Conservation (phyloP, 2,888 invertebrate genomes). For the Balanococcus diminutus region DNA sequence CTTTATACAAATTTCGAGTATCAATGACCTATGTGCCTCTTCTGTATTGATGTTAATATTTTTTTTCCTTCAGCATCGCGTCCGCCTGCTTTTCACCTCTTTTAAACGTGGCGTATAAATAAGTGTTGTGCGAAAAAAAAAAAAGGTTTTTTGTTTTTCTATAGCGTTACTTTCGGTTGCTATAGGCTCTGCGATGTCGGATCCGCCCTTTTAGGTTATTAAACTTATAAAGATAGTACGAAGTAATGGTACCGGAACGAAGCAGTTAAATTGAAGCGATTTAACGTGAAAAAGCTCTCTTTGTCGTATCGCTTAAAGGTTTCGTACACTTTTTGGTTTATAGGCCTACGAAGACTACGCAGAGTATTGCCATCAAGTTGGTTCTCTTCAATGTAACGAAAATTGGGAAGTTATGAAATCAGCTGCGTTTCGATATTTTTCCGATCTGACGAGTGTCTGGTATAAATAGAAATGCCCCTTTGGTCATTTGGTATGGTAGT, state of each 20-base stretch:
- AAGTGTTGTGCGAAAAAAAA: neutral
- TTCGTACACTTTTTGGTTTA: no score
- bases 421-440: no score
- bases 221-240: neutral
- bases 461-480: no score
- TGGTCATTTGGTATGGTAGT: no score
- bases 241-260: neutral
- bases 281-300: neutral
- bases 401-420: no score
- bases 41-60: neutral
- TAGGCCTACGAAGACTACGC: no score
- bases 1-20: neutral
- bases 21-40: neutral
- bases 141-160: neutral
- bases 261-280: neutral
- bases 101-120: neutral
- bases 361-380: no score
- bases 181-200: neutral
- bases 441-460: no score
- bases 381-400: no score
- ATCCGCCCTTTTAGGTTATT: slow-evolving; percentile 33
- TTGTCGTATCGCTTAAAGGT: no score
- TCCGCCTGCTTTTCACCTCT: neutral
- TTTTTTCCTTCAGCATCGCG: neutral
- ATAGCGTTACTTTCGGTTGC: neutral